phyloP scores from a whole-genome alignment of 2,888 invertebrate genomes.

The Pterobdella sp. region DNA sequence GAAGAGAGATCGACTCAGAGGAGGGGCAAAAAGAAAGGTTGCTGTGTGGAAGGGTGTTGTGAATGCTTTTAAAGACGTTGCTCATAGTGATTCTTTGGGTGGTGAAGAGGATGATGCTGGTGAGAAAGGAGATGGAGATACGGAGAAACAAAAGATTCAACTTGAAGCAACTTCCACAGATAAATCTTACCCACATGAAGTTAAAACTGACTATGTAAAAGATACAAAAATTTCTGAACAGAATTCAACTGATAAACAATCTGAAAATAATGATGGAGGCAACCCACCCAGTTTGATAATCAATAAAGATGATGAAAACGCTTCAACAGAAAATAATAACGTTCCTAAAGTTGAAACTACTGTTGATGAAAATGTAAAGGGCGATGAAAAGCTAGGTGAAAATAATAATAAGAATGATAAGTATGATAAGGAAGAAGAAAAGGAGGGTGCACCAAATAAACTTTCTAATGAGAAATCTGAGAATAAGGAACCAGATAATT shows the following conservation, averaged over 20 bases:
- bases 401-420: not conserved
- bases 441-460: too few species aligned
- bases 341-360: not conserved
- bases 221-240: slow-evolving; percentile 5
- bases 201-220: slow-evolving; percentile 3
- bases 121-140: not conserved
- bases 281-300: not conserved
- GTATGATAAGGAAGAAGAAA: not conserved
- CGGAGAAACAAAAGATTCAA: not conserved
- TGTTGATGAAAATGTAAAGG: not conserved
- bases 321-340: not conserved
- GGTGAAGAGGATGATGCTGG: not conserved
- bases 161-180: not conserved
- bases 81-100: not conserved
- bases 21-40: too few species aligned
- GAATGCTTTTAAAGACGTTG: not conserved
- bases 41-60: not conserved
- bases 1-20: not conserved
- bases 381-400: not conserved
- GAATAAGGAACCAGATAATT: not conserved
- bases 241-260: not conserved
- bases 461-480: too few species aligned
- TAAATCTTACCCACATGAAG: slow-evolving; percentile 7
- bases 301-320: slow-evolving; percentile 47
- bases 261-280: not conserved